Evolutionary conservation across 2,888 invertebrate genomes (phyloP).

Genomic region (Acrobasis suavella): DNA sequence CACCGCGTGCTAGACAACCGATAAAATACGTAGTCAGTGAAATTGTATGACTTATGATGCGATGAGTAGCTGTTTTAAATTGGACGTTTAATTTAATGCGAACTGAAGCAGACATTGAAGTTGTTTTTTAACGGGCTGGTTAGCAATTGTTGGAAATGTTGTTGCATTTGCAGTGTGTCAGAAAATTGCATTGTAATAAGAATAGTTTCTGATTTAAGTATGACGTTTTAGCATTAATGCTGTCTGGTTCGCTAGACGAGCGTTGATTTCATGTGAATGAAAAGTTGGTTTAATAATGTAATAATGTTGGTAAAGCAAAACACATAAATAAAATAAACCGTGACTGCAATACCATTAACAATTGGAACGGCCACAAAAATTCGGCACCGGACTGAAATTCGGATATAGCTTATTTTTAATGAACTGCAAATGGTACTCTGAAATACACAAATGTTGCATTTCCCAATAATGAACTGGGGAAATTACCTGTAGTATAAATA

Average conservation of each 20-base stretch:
- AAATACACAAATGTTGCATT: conserved; percentile 78
- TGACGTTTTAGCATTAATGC: neutral
- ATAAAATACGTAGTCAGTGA: conserved; percentile 53
- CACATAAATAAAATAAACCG: conserved; percentile 14
- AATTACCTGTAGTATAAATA: conserved; percentile 82
- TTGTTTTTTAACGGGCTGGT: conserved; percentile 23
- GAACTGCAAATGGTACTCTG: conserved; percentile 75
- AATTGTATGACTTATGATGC: conserved; percentile 64
- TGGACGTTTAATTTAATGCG: conserved; percentile 48
- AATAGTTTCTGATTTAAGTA: conserved; percentile 1
- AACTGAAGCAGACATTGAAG: conserved; percentile 27
- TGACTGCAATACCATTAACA: conserved; percentile 22
- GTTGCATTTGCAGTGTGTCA: neutral
- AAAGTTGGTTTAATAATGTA: too few relatives aligned
- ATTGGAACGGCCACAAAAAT: conserved; percentile 22
- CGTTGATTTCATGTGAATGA: neutral
- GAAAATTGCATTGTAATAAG: conserved; percentile 11
- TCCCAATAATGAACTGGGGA: conserved; percentile 79
- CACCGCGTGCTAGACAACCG: conserved; percentile 60
- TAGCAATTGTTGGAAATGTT: conserved; percentile 1
- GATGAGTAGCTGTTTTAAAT: conserved; percentile 62
- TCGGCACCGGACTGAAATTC: conserved; percentile 30
- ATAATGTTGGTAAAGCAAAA: conserved; percentile 1
- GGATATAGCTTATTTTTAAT: conserved; percentile 62
- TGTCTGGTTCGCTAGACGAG: neutral